Evolutionary conservation across 2,888 invertebrate genomes (phyloP).

Genomic region (Neuroscelio doddi): DNA sequence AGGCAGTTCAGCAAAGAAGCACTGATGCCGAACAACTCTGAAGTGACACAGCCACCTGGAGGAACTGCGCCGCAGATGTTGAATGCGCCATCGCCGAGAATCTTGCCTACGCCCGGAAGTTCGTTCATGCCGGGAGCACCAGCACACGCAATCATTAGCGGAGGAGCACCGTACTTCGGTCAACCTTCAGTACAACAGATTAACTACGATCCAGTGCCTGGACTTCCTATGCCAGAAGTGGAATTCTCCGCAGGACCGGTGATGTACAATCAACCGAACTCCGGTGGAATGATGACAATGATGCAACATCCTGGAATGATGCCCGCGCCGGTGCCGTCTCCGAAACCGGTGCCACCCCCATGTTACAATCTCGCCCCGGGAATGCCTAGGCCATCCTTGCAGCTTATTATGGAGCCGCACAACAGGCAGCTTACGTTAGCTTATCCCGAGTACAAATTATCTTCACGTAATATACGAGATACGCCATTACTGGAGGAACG

Average conservation of each 20-base stretch:
- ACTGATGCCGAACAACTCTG: conserved; percentile 23
- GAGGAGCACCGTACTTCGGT: conserved; percentile 54
- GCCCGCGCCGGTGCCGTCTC: conserved; percentile 47
- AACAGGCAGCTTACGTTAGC: not conserved
- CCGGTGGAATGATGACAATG: conserved; percentile 35
- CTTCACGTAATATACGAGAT: conserved; percentile 44
- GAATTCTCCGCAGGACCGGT: conserved; percentile 58
- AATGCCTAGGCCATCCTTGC: conserved; percentile 19
- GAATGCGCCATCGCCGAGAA: conserved; percentile 9
- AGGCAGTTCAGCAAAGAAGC: conserved; percentile 63
- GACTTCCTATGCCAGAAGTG: conserved; percentile 47
- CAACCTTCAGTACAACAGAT: conserved; percentile 52
- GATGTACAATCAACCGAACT: conserved; percentile 58
- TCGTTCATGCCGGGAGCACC: conserved; percentile 5
- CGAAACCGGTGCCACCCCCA: conserved; percentile 52
- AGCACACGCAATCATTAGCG: conserved; percentile 1
- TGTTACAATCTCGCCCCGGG: conserved; percentile 33
- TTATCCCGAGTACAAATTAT: conserved; percentile 15
- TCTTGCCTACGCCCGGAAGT: not conserved
- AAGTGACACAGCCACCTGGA: not conserved
- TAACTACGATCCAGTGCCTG: conserved; percentile 53
- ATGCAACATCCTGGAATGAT: conserved; percentile 36
- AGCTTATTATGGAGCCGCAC: not conserved
- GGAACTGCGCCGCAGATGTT: not conserved
- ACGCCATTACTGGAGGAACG: conserved; percentile 54